phyloP scores from a whole-genome alignment of 1,140 invertebrate genomes.

The Drosophila ohnishii region DNA sequence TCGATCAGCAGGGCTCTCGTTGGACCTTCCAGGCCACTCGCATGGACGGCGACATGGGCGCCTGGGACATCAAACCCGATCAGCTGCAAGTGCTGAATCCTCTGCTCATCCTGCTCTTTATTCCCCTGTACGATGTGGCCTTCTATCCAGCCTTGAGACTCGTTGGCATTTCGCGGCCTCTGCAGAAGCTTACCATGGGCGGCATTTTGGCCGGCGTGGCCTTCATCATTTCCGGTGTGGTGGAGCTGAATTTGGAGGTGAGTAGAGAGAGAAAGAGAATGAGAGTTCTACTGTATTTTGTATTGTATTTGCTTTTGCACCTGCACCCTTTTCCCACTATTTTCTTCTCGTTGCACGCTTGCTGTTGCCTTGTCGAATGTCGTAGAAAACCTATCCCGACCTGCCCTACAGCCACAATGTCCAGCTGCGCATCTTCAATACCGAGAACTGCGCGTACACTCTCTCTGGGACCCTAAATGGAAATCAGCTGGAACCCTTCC shows the following conservation, averaged over 20 bases:
- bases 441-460: slow-evolving; percentile 83
- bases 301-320: slow-evolving; percentile 16
- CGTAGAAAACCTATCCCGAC: slow-evolving; percentile 86
- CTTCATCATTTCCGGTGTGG: slow-evolving; percentile 93
- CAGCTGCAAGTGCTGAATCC: slow-evolving; percentile 93
- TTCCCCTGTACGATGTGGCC: slow-evolving; percentile 90
- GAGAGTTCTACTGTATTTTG: background rate
- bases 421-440: slow-evolving; percentile 90
- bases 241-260: slow-evolving; percentile 91
- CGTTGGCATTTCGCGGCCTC: slow-evolving; percentile 83
- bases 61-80: slow-evolving; percentile 88
- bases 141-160: slow-evolving; percentile 87
- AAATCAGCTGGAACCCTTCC: slow-evolving; percentile 19
- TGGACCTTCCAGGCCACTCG: slow-evolving; percentile 97
- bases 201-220: slow-evolving; percentile 92
- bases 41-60: slow-evolving; percentile 92
- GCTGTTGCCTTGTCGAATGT: slow-evolving; percentile 20
- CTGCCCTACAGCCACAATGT: slow-evolving; percentile 85
- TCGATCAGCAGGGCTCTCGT: slow-evolving; percentile 93
- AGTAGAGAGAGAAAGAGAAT: slow-evolving; percentile 30
- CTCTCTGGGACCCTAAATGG: slow-evolving; percentile 46
- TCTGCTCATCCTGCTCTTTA: slow-evolving; percentile 89
- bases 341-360: slow-evolving; percentile 49
- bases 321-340: slow-evolving; percentile 15
- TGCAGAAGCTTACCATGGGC: slow-evolving; percentile 87